Evolutionary conservation across 2,797 vertebrate genomes (phyloP), one percentile per base, ranked within the genome.

Genomic region (Gobionotothen gibberifrons): DNA sequence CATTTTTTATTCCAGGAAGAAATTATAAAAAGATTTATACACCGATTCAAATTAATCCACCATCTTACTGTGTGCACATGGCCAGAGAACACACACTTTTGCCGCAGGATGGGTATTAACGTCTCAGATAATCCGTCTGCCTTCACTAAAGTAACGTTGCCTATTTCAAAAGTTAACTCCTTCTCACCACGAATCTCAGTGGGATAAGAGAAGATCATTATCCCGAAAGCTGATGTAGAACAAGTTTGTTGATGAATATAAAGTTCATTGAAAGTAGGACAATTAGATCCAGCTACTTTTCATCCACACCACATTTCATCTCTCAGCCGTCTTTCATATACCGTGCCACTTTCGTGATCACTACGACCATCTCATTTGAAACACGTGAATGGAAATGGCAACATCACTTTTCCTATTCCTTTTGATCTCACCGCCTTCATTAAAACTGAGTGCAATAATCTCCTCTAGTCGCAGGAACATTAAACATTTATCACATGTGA

Each of bases 211-310:
- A 78, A 82, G 85, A 88, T 89, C 80, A 87, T 90, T 86, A 90
- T 79, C 79, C 74, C 3, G 3, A 65, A 69, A 74, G 66, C 64
- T 69, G 19, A 68, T 74, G 74, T 57, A 61, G 67, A 52, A 60
- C 79, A 84, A 85, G 79, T 85, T 74, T 73, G 67, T 57, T 79
- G 72, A 74, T 81, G 74, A 58, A 73, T 77, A 79, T 70, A 51
- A 81, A 78, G 75, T 80, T 87, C 42, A 79, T 54, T 76, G 32
- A 91, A 92, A 91, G 87, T 88, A 84, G 87, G 88, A 89, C 86
- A 87, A 90, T 89, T 85, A 85, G 57, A 85, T 39, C 47, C 47
- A 74, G 74, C 62, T 71, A 52, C 74, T 71, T 79, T 73, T 73
- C 36, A 72, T 72, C 76, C 72, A 14, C 68, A 16, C 32, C 53